phyloP scores from a whole-genome alignment of 1,140 invertebrate genomes.

The Trialeurodes vaporariorum region DNA sequence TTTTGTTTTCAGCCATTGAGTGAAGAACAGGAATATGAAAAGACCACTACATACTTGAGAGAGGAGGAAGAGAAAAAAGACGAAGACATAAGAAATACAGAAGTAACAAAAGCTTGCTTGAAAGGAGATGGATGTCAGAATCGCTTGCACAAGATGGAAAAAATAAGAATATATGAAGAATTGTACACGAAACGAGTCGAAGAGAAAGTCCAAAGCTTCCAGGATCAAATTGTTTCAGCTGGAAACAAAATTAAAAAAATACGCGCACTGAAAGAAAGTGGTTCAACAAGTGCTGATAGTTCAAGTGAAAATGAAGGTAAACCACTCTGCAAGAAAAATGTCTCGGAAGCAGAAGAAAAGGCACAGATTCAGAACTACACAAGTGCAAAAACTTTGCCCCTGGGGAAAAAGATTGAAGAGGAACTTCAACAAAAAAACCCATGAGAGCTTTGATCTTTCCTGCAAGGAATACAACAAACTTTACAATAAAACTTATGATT shows the following conservation, averaged over 20 bases:
- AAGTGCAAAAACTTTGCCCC: not conserved
- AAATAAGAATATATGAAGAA: not conserved
- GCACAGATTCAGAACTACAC: not conserved
- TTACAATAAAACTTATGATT: too few relatives aligned
- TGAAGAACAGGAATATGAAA: too few relatives aligned
- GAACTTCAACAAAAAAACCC: too few relatives aligned
- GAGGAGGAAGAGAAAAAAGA: too few relatives aligned
- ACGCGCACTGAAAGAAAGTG: not conserved
- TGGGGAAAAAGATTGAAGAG: not conserved
- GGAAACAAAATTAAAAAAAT: not conserved
- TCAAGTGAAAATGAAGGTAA: not conserved
- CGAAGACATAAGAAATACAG: too few relatives aligned
- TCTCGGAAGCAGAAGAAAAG: not conserved
- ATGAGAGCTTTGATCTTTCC: too few relatives aligned
- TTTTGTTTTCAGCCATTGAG: too few relatives aligned
- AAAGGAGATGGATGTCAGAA: too few relatives aligned
- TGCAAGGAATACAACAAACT: too few relatives aligned
- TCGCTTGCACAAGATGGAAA: too few relatives aligned
- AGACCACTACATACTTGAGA: too few relatives aligned
- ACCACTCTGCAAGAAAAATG: not conserved
- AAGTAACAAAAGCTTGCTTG: not conserved
- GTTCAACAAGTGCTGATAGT: not conserved
- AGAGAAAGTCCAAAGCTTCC: not conserved
- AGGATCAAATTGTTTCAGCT: not conserved
- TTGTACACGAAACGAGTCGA: not conserved